Evolutionary conservation across 2,888 invertebrate species (phyloP).

Genomic region (Camptogramma bilineatum): DNA sequence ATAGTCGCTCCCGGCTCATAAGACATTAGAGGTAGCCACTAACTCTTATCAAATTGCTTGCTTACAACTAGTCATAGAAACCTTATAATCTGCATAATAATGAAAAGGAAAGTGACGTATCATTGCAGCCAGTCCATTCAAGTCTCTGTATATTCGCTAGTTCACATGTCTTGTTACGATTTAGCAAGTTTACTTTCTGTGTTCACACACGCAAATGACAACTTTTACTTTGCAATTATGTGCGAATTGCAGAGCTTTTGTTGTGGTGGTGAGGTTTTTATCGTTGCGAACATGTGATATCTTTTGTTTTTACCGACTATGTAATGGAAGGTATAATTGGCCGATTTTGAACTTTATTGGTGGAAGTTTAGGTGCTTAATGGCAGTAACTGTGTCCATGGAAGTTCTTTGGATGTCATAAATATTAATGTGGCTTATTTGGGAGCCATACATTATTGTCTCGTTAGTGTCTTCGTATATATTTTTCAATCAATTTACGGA

Average conservation of each 20-base stretch:
- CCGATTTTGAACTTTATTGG: no score
- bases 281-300: neutral
- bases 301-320: constrained; percentile 5
- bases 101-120: constrained; percentile 18
- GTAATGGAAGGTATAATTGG: no score
- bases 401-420: no score
- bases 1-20: no score
- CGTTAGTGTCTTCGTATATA: no score
- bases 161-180: constrained; percentile 26
- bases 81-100: constrained; percentile 15
- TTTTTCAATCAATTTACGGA: no score
- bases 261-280: constrained; percentile 3
- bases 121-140: constrained; percentile 6
- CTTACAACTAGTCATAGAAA: neutral
- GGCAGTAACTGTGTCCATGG: no score
- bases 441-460: no score
- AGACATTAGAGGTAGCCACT: no score
- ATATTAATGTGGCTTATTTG: no score
- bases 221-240: constrained; percentile 30
- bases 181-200: constrained; percentile 12
- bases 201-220: constrained; percentile 17
- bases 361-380: no score
- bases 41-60: no score
- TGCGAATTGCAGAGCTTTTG: constrained; percentile 30
- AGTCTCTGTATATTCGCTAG: constrained; percentile 5